Evolutionary conservation across 2,888 invertebrate species (phyloP).

Genomic region (Phorcus lineatus): DNA sequence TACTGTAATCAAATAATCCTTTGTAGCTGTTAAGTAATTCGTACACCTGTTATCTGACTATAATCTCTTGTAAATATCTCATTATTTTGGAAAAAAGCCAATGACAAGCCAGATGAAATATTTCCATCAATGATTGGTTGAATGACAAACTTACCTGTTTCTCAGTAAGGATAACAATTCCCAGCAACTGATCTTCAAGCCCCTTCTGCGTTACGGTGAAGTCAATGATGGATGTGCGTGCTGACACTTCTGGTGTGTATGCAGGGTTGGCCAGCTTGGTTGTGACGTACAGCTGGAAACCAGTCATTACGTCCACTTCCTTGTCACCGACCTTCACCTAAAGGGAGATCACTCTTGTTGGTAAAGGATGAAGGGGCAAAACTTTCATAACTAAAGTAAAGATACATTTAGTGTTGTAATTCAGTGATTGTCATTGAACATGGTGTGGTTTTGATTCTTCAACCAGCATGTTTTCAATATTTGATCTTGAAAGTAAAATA

Average conservation of each 20-base stretch:
- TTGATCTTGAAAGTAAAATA: too few relatives aligned
- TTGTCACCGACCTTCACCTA: conserved; percentile 83
- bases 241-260: conserved; percentile 96
- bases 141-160: conserved; percentile 82
- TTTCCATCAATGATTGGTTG: background rate
- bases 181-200: conserved; percentile 94
- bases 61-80: background rate
- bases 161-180: conserved; percentile 94
- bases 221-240: conserved; percentile 96
- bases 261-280: conserved; percentile 97
- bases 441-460: too few relatives aligned
- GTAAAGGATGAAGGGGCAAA: too few relatives aligned
- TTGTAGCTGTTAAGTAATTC: too few relatives aligned
- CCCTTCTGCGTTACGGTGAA: conserved; percentile 98
- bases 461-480: too few relatives aligned
- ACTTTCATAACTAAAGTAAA: too few relatives aligned
- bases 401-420: too few relatives aligned
- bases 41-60: too few relatives aligned
- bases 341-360: background rate
- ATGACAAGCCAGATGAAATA: too few relatives aligned
- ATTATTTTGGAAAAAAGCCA: too few relatives aligned
- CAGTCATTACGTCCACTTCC: conserved; percentile 96
- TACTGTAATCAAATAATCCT: too few relatives aligned
- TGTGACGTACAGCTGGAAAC: conserved; percentile 95
- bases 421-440: too few relatives aligned